Percentiles rank a stretch among this genome's conserved stretches.
phyloP scores from a whole-genome alignment of 2,888 invertebrate genomes.

The Darwinula stevensoni region DNA sequence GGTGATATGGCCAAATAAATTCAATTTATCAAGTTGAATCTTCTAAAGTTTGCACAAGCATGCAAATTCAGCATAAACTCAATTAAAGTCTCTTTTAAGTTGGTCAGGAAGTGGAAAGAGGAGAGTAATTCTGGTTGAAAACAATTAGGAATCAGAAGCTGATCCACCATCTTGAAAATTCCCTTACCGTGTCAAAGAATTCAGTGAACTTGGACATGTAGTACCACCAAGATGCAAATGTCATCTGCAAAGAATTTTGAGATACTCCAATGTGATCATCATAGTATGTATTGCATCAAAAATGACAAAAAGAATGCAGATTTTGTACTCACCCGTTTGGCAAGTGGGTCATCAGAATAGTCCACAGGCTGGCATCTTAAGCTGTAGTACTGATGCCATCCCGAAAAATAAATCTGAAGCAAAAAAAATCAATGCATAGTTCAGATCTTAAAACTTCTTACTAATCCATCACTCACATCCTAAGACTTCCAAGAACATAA shows the following conservation, averaged over 20 bases:
- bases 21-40: too few relatives aligned
- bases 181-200: slow-evolving; percentile 44
- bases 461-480: too few relatives aligned
- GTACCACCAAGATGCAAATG: slow-evolving; percentile 59
- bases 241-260: slow-evolving; percentile 46
- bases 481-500: too few relatives aligned
- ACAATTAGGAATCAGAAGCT: not conserved
- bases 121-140: too few relatives aligned
- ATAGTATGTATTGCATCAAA: not conserved
- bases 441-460: too few relatives aligned
- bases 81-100: too few relatives aligned
- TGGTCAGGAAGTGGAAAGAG: too few relatives aligned
- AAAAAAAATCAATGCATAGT: too few relatives aligned
- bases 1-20: too few relatives aligned
- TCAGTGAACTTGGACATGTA: slow-evolving; percentile 66
- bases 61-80: too few relatives aligned
- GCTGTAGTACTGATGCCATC: slow-evolving; percentile 73
- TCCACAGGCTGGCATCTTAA: slow-evolving; percentile 51
- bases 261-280: slow-evolving; percentile 4
- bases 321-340: slow-evolving; percentile 41
- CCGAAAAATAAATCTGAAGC: slow-evolving; percentile 22
- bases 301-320: too few relatives aligned
- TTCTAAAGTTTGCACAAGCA: too few relatives aligned
- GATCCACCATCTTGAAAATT: not conserved
- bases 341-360: slow-evolving; percentile 31